Evolutionary conservation across 2,888 invertebrate genomes (phyloP).

Genomic region (Isotomurus palustris): DNA sequence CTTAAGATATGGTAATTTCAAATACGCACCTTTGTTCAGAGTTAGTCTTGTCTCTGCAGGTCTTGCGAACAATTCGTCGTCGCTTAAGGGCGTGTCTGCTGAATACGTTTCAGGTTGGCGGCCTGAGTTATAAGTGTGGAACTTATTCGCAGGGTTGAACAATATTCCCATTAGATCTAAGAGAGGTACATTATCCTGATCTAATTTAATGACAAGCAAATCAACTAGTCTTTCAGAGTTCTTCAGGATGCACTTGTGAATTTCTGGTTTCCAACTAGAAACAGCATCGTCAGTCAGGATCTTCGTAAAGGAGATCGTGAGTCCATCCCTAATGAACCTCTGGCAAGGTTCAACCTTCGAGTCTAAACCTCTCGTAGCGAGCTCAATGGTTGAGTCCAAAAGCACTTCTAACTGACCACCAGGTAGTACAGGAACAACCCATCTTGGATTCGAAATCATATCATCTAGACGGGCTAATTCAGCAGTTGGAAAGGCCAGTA

Average conservation of each 20-base stretch:
- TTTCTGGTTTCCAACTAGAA: constrained; percentile 94
- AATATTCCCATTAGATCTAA: constrained; percentile 88
- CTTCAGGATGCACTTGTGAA: constrained; percentile 89
- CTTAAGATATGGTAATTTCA: background rate
- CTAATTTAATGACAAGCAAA: constrained; percentile 84
- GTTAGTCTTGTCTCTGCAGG: constrained; percentile 75
- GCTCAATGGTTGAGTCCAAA: constrained; percentile 79
- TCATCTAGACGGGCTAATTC: constrained; percentile 86
- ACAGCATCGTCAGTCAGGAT: constrained; percentile 97
- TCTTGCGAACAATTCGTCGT: constrained; percentile 68
- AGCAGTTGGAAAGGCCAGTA: constrained; percentile 67
- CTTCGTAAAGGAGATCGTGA: constrained; percentile 91
- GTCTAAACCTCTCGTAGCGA: constrained; percentile 82
- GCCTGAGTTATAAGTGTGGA: constrained; percentile 78
- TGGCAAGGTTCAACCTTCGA: constrained; percentile 84
- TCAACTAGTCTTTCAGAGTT: constrained; percentile 90
- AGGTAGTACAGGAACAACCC: constrained; percentile 96
- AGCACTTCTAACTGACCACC: constrained; percentile 92
- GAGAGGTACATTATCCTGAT: constrained; percentile 84
- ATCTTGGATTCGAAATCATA: constrained; percentile 90
- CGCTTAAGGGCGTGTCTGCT: constrained; percentile 59
- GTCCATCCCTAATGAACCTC: constrained; percentile 88
- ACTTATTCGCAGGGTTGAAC: constrained; percentile 93
- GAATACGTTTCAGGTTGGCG: constrained; percentile 68
- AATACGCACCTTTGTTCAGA: constrained; percentile 63